Conservation (phyloP, 2,113 vertebrate genomes). For the Psilopsiagon aymara region DNA sequence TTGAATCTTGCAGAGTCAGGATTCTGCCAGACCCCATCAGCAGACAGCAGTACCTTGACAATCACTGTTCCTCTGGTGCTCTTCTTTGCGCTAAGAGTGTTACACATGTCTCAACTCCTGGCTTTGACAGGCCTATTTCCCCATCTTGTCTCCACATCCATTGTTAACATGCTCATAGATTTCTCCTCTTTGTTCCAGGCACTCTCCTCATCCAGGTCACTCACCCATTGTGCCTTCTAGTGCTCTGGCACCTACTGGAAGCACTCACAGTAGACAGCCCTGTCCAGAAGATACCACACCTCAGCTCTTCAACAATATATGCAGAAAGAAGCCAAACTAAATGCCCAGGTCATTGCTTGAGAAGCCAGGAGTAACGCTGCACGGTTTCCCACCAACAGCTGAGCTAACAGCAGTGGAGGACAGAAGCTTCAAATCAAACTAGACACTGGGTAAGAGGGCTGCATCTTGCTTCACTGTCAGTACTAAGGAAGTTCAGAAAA, state of each 20-base stretch:
- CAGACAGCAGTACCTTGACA: neutral
- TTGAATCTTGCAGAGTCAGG: neutral
- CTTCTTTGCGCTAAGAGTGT: neutral
- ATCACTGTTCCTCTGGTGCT: accelerated
- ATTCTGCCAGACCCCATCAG: neutral
- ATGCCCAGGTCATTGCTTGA: neutral
- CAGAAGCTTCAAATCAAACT: neutral
- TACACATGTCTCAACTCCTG: neutral
- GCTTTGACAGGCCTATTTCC: neutral
- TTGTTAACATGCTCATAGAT: neutral
- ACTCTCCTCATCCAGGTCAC: accelerated
- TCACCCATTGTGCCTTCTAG: neutral
- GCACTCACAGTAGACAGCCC: neutral
- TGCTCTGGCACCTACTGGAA: neutral
- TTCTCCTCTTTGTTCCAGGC: neutral
- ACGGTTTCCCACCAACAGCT: neutral
- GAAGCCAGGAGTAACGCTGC: neutral
- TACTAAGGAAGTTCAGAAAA: neutral
- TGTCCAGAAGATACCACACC: neutral
- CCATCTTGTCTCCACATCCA: neutral
- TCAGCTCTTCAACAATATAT: neutral
- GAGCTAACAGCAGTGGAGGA: neutral
- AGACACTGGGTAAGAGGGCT: neutral
- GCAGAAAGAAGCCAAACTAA: neutral
- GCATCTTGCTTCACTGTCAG: neutral